Percentiles rank a stretch among this genome's conserved stretches.
Conservation (phyloP, 2,888 invertebrate genomes). For the Drosophila setosimentum region DNA sequence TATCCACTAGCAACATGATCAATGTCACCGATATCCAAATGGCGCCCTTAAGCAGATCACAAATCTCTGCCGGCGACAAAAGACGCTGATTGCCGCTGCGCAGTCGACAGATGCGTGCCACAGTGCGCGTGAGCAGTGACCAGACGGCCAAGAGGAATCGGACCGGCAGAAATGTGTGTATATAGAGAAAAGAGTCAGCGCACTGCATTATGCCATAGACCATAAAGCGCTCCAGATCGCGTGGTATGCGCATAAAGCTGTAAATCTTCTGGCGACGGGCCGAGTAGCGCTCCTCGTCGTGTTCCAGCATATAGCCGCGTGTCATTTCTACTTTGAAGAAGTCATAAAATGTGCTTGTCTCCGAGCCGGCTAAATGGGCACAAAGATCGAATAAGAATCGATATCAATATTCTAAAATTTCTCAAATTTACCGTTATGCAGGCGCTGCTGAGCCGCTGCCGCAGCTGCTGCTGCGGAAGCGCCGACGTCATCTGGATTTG, state of each 20-base stretch:
- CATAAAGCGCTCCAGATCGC: slow-evolving; percentile 96
- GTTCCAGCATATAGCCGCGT: slow-evolving; percentile 96
- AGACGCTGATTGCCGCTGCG: slow-evolving; percentile 86
- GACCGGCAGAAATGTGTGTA: slow-evolving; percentile 98
- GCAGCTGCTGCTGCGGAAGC: slow-evolving; percentile 12
- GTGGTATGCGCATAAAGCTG: slow-evolving; percentile 97
- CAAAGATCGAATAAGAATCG: background rate
- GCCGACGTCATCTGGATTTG: slow-evolving; percentile 68
- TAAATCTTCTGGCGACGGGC: slow-evolving; percentile 98
- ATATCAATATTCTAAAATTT: background rate
- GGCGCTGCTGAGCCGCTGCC: slow-evolving; percentile 39
- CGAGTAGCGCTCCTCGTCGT: slow-evolving; percentile 97
- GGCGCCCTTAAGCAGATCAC: slow-evolving; percentile 97
- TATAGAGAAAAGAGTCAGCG: slow-evolving; percentile 98
- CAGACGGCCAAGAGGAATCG: slow-evolving; percentile 95
- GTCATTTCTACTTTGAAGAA: slow-evolving; percentile 95
- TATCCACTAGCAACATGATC: slow-evolving; percentile 95
- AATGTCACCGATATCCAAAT: slow-evolving; percentile 93
- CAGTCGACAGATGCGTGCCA: slow-evolving; percentile 91
- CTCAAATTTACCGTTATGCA: slow-evolving; percentile 47
- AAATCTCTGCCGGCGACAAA: slow-evolving; percentile 95
- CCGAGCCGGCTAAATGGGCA: slow-evolving; percentile 30
- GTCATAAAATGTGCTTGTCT: slow-evolving; percentile 85
- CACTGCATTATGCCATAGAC: slow-evolving; percentile 97
- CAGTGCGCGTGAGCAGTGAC: slow-evolving; percentile 91